Evolutionary conservation across 64 coral and sea anemone species (phyloP).

Genomic region (Pachyseris speciosa): DNA sequence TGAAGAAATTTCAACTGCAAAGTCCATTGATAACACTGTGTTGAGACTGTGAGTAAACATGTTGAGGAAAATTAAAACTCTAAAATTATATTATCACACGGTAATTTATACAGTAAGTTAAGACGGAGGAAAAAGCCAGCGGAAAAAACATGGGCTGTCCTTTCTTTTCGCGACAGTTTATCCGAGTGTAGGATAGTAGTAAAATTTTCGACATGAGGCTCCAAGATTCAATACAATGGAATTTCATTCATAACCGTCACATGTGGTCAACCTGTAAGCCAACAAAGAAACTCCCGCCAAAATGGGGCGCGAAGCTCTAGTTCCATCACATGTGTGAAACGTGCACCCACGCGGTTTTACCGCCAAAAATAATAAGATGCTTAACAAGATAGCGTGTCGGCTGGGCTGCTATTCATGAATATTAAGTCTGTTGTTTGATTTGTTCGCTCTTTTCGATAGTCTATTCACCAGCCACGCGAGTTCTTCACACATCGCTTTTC

Average conservation of each 20-base stretch:
- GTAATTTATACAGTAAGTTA: neutral
- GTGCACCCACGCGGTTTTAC: constrained; percentile 49
- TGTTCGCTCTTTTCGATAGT: constrained; percentile 41
- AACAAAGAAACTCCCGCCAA: constrained; percentile 54
- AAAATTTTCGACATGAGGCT: neutral
- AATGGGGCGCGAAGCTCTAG: constrained; percentile 49
- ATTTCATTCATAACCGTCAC: constrained; percentile 67
- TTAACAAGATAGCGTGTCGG: constrained; percentile 76
- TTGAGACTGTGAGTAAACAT: neutral
- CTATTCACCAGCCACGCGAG: constrained; percentile 77
- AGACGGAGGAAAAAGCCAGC: neutral
- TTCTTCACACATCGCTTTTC: constrained; percentile 44
- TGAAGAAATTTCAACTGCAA: constrained; percentile 24
- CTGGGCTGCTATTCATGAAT: constrained; percentile 60
- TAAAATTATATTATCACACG: neutral
- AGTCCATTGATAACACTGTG: neutral
- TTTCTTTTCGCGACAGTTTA: neutral
- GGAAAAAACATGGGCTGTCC: neutral
- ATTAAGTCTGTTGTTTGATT: constrained; percentile 41
- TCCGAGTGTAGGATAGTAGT: neutral
- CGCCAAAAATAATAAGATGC: constrained; percentile 84
- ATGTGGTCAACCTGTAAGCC: constrained; percentile 40
- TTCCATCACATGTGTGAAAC: constrained; percentile 50
- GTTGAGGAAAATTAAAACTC: neutral
- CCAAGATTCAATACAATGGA: constrained; percentile 55